Base-by-base conservation (phyloP, 1,140 invertebrate species). In the Papilio glaucus region DNA sequence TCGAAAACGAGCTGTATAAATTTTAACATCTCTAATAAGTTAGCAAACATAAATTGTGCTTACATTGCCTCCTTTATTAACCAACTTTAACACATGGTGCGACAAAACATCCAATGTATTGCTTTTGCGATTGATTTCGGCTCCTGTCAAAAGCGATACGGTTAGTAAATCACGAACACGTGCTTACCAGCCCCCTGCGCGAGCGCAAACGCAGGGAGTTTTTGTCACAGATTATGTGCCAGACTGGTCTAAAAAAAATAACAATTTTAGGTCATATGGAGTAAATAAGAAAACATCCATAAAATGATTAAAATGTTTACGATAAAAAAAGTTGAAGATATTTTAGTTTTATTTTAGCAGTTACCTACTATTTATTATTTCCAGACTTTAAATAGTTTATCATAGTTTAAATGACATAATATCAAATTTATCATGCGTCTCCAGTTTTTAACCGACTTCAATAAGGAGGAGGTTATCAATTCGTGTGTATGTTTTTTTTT, bases 101-200 rank as follows among this genome's bases (percentile, higher is more conserved):
- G 4, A 29, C 45, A 49, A 21, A 69, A 13, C 15, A 8, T 26
- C 26, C 42, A 67, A 70, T 74, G 67, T 74, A 61, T 62, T 38
- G 21, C n/a, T 33, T 10, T 41, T 49, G 49, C 33, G 41, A 49
- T 68, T 0, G 42, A 37, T 69, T 69, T 69, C 67, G n/a, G 13
- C 24, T 9, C 6, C 24, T 18, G 42, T 81, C 75, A 77, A 79
- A 77, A 74, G 49, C 71, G 62, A 67, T 72, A 72, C 72, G 67
- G 72, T 71, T 72, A 72, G 74, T 80, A 79, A 79, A 77, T 82
- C 78, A 82, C 72, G 74, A 69, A 62, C 74, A 73, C 75, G 80
- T 65, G 73, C 76, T 65, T 74, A 42, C 53, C 69, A 75, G 76
- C 78, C 74, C 71, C 74, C 77, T 73, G 72, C 78, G 79, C 62